Base-by-base conservation (phyloP, 2,888 invertebrate species). In the Limenitis camilla region DNA sequence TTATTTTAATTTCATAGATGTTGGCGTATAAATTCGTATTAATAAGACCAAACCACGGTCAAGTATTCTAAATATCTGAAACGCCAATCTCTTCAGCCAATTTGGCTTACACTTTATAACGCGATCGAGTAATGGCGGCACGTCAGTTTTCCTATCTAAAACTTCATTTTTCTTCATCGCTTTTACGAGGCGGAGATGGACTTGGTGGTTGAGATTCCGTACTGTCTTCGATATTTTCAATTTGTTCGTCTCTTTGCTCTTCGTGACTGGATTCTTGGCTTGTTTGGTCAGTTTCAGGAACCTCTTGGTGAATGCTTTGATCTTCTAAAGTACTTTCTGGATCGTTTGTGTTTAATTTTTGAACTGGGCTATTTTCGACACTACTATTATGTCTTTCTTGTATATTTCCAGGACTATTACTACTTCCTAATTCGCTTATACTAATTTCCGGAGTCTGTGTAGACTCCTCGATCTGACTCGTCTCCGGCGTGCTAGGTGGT, bases 381-480 rank as follows among this genome's bases (percentile, higher is more conserved):
- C 28, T 29, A 28, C 0, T 30, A 10, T 5, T 10, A 29, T 36
- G 36, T 29, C 7, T 36, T 2, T 60, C 58, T n/a, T 58, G 46
- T 5, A 36, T 51, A 10, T 49, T 54, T 9, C 45, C 54, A 9
- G 46, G 39, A 8, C 28, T 54, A 55, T 39, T 73, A 59, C 1
- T 10, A 36, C 28, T 36, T 45, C 36, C 45, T 11, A 8, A 29
- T 6, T 7, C 27, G 19, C 4, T n/a, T 29, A 8, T 36, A 4
- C 28, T 8, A 11, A 2, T 29, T 45, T 5, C 36, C 36, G 33
- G 35, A 7, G 3, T 10, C 27, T 35, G 9, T 28, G 7, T 35
- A 10, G 4, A 11, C 29, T 11, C 36, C 8, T 36, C 11, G 4
- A 11, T 29, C 29, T 36, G 29, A 45, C 6, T 36, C 29, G 8